A percentile compares a stretch with the other conserved stretches of the same genome.
These are phyloP conservation scores for Delichon dasypus DNA, from an alignment of 2,797 vertebrate species.

Conservation along the genomic window DNA sequence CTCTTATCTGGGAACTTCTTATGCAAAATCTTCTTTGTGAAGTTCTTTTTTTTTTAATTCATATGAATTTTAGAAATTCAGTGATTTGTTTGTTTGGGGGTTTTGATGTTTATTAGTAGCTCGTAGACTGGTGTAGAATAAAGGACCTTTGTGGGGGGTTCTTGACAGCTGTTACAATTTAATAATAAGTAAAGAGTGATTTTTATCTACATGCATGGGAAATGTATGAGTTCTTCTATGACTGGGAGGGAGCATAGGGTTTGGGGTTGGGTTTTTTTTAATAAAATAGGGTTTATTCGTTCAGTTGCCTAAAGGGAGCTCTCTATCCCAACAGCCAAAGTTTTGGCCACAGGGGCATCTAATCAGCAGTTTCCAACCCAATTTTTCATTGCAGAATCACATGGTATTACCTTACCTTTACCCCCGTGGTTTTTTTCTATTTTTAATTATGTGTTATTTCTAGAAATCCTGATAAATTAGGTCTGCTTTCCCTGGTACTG, in stretches of 20 bases:
- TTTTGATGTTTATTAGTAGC: background rate
- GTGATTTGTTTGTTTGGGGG: background rate
- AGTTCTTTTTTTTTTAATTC: background rate
- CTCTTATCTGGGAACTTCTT: background rate
- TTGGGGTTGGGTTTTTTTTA: background rate
- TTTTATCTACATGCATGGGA: background rate
- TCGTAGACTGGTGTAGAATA: background rate
- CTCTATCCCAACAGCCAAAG: background rate
- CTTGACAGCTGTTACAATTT: background rate
- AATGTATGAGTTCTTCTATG: background rate
- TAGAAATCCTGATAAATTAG: background rate
- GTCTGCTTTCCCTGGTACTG: background rate
- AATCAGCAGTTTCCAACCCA: background rate
- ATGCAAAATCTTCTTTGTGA: background rate
- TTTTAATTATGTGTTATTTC: background rate
- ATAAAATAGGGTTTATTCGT: background rate
- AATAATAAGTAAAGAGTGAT: background rate
- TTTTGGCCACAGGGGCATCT: background rate
- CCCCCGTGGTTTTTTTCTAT: accelerated
- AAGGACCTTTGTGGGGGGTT: background rate
- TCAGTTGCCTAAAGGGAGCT: background rate
- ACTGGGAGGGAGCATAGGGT: background rate
- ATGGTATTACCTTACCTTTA: background rate
- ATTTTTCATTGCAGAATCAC: accelerated
- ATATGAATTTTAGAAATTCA: background rate